phyloP scores from a whole-genome alignment of 2,113 vertebrate species.

The Microcebus jonahi region DNA sequence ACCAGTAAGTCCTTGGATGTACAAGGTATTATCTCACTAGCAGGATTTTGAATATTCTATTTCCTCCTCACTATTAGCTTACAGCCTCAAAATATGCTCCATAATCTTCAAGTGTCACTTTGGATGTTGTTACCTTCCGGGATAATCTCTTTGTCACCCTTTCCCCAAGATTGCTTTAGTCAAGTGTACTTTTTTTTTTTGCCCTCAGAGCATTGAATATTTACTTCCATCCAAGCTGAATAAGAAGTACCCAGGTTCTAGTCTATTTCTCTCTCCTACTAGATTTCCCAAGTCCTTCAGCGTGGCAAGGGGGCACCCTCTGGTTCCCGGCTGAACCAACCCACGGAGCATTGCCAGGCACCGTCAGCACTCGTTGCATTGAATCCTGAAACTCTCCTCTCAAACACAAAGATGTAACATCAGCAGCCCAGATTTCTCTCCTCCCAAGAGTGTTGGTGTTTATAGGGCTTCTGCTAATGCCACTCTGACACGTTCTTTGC shows the following conservation, averaged over 20 bases:
- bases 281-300: background rate
- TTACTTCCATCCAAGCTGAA: background rate
- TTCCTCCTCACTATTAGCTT: background rate
- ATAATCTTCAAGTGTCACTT: background rate
- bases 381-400: background rate
- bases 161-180: background rate
- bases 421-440: background rate
- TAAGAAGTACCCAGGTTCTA: too few relatives aligned
- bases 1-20: background rate
- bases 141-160: background rate
- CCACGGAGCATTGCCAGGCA: background rate
- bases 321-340: background rate
- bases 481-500: conserved; percentile 77
- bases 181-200: background rate
- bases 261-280: background rate
- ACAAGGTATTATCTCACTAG: background rate
- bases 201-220: background rate
- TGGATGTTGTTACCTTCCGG: background rate
- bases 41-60: background rate
- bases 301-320: too few relatives aligned
- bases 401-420: background rate
- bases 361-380: background rate
- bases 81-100: background rate
- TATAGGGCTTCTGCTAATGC: conserved; percentile 33
- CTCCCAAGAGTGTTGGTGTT: conserved; percentile 72